Base-by-base conservation (phyloP, 2,797 vertebrate species). In the Remorina albescens region DNA sequence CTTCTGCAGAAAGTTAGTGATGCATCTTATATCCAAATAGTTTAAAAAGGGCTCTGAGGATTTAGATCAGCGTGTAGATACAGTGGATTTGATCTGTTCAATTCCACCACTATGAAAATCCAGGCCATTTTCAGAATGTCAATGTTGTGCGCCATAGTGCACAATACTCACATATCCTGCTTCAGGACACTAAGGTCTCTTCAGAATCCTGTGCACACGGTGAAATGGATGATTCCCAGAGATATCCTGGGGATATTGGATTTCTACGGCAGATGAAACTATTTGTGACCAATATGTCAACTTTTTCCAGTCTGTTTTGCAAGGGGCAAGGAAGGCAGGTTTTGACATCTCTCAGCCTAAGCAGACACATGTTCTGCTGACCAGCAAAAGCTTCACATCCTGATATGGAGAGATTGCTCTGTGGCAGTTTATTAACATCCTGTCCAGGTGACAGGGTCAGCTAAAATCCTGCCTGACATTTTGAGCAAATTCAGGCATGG, bases 181-280 rank as follows among this genome's bases (percentile, higher is more conserved):
- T 90, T 75, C 82, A 78, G 78, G 86, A 91, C 87, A 90, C 89
- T 50, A 32, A 87, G 84, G 90, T 90, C 90, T 90, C 84, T 71
- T 90, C 87, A 86, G 68, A 90, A 88, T 87, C 85, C 84, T 44
- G 16, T 72, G 77, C 86, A 87, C 91, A 86, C 10, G 58, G 78
- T 54, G 76, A 91, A 86, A 92, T 41, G 59, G 84, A 91, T 92
- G 86, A 91, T 91, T 93, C 86, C 81, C 81, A 67, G 86, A 93
- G 88, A 93, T 91, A 93, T 90, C 88, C 58, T 2, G 57, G 80
- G 88, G 87, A 93, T 91, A 93, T 93, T 93, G 90, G 89, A 92
- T 93, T 91, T 90, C 88, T 81, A 74, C 70, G 7, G 71, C 81
- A 87, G 89, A 93, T 90, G 89, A 92, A 90, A 86, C 85, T 88